Percentiles rank a stretch among this genome's conserved stretches.
Evolutionary conservation across 2,888 invertebrate genomes (phyloP).

Genomic region (Caenorhabditis plicata): DNA sequence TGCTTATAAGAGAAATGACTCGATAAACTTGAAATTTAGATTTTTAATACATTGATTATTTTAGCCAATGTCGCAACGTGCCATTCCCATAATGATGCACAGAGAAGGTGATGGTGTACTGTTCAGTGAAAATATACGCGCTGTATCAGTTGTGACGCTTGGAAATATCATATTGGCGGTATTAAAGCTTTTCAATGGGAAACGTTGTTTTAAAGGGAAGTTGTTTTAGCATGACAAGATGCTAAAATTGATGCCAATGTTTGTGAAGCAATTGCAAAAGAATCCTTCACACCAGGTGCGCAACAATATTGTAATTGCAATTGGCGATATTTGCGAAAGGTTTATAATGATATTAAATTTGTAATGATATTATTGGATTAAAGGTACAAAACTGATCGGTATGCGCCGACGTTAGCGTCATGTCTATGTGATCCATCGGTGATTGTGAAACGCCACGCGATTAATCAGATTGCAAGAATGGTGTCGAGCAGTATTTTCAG

Average conservation of each 20-base stretch:
- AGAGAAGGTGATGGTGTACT: conserved; percentile 6
- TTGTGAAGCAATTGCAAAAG: conserved; percentile 17
- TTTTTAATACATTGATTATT: no score
- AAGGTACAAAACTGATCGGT: conserved; percentile 24
- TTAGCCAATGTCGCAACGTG: conserved; percentile 1
- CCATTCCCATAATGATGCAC: background rate
- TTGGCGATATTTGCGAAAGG: conserved; percentile 22
- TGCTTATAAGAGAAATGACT: no score
- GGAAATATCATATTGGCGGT: conserved; percentile 25
- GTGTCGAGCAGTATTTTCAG: conserved; percentile 19
- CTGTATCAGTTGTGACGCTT: conserved; percentile 14
- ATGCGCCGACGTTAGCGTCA: conserved; percentile 16
- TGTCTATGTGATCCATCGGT: conserved; percentile 29
- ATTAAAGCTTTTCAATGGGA: no score
- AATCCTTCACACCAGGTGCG: conserved; percentile 28
- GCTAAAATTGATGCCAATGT: conserved; percentile 20
- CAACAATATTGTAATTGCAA: conserved; percentile 17
- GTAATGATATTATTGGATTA: background rate
- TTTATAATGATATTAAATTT: background rate
- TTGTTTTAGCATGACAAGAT: conserved; percentile 16
- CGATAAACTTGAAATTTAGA: no score
- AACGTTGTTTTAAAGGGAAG: background rate
- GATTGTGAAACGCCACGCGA: conserved; percentile 25
- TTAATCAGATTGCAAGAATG: conserved; percentile 26
- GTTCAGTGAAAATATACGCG: conserved; percentile 24